Evolutionary conservation across 2,888 invertebrate species (phyloP).

Genomic region (Petrolisthes cinctipes): DNA sequence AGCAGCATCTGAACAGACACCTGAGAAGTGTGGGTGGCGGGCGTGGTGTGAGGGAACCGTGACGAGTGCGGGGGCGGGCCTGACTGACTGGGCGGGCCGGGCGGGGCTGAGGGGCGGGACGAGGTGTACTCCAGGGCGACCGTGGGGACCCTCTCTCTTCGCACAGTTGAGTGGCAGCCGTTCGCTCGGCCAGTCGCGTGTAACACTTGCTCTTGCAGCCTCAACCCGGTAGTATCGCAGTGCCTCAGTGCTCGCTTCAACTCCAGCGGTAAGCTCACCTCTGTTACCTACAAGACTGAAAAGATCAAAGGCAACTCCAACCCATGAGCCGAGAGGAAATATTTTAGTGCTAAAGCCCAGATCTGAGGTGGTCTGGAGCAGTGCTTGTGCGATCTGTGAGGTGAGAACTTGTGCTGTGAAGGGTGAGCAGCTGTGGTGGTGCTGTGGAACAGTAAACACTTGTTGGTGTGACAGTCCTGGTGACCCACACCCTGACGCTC

Average conservation of each 20-base stretch:
- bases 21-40: constrained; percentile 32
- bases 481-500: constrained; percentile 11
- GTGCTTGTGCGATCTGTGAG: not conserved
- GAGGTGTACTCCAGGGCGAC: constrained; percentile 54
- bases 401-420: constrained; percentile 37
- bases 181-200: constrained; percentile 59
- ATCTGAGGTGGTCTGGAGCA: not conserved
- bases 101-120: constrained; percentile 40
- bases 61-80: constrained; percentile 38
- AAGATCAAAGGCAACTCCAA: too few species aligned
- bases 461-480: constrained; percentile 16
- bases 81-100: constrained; percentile 28
- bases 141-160: constrained; percentile 53
- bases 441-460: constrained; percentile 36
- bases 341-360: not conserved
- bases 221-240: constrained; percentile 31
- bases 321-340: not conserved
- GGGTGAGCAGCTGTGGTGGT: constrained; percentile 28
- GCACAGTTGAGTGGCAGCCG: constrained; percentile 61
- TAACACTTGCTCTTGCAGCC: constrained; percentile 55
- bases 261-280: too few species aligned
- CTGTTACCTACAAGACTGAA: too few species aligned
- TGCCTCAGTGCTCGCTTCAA: constrained; percentile 31
- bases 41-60: constrained; percentile 30
- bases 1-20: not conserved